phyloP scores from a whole-genome alignment of 2,797 vertebrate genomes.

The Eurystomus glaucurus region DNA sequence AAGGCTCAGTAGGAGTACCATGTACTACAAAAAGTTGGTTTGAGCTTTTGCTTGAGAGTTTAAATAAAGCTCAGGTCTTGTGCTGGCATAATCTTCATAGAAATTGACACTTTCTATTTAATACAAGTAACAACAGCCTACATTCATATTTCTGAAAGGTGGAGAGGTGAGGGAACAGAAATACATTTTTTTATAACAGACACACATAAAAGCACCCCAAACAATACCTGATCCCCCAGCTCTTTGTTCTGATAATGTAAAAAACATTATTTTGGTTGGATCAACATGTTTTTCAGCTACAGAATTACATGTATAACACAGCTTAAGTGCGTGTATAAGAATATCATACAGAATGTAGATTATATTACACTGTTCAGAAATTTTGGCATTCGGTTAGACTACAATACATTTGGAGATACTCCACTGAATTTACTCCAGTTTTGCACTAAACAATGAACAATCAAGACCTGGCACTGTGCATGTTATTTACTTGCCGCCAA shows the following conservation, averaged over 20 bases:
- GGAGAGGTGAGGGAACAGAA: background rate
- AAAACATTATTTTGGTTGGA: background rate
- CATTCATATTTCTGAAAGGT: background rate
- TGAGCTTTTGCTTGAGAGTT: background rate
- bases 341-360: background rate
- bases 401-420: background rate
- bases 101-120: background rate
- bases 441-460: background rate
- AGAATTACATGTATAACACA: background rate
- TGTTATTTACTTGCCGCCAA: background rate
- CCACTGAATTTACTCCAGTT: background rate
- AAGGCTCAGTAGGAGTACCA: background rate
- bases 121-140: background rate
- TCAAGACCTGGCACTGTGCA: background rate
- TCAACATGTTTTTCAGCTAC: background rate
- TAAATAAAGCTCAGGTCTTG: background rate
- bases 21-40: background rate
- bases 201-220: background rate
- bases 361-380: background rate
- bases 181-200: background rate
- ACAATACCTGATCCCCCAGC: background rate
- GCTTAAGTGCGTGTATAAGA: background rate
- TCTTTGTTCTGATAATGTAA: background rate
- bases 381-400: background rate
- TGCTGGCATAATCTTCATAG: background rate